Evolutionary conservation across 1,140 invertebrate genomes (phyloP), one percentile per base, ranked within the genome.

Genomic region (Sipha flava): DNA sequence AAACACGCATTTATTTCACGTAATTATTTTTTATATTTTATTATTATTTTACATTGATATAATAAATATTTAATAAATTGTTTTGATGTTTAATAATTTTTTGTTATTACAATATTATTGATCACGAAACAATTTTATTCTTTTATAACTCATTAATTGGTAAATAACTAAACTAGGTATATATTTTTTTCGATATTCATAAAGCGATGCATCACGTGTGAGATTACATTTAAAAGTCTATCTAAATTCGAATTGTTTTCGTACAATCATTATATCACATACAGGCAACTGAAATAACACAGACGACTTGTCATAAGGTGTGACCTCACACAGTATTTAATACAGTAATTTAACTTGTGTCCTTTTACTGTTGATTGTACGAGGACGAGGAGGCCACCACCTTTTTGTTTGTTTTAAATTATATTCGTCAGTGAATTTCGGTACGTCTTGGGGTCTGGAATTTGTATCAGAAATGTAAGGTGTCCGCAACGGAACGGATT

Each of bases 401-500:
- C 23, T 37, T 52, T 31, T 75, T 75, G 72, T 75, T 54, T 72
- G 49, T 72, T 72, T 72, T 72, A 72, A 72, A 49, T 40, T 10
- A 31, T 75, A 5, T 37, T 37, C 31, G 31, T 23, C 70, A 29
- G 57, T 26, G 57, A 59, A 31, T 59, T 59, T 59, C 45, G 70
- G 45, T n/a, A 29, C 21, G 70, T 73, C 45, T 72, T 29, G 23
- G 70, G 70, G 45, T 73, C 70, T 73, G 70, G 70, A 34, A 52
- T 73, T 73, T 37, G 72, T 75, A 52, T 75, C 40, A 31, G 43
- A 75, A 54, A 75, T 21, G n/a, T 26, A 37, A 75, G 72, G 49
- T 75, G 72, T 75, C 72, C 72, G 72, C 49, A 37, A 57, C 72
- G 47, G 49, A 57, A 75, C 72, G 72, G 72, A 75, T 40, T 57